Evolutionary conservation across 2,888 invertebrate species (phyloP), one percentile per base, ranked within the genome.

Genomic region (Microctonus brassicae): DNA sequence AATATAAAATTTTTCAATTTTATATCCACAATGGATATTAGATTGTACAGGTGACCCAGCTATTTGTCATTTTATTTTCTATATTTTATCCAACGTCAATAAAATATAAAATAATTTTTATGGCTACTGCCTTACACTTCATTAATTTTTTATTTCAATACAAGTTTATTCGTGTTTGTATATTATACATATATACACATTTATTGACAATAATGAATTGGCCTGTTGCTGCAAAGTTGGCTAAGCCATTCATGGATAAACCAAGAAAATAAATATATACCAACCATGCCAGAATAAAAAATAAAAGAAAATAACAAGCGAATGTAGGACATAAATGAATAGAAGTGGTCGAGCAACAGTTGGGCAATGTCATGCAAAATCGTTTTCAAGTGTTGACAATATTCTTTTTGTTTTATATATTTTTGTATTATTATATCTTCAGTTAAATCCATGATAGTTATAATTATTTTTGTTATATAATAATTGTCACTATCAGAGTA

Each of bases 351-450:
- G 61, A 67, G 77, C 77, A 77, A 77, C 77, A 77, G 77, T 77
- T 77, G 77, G 77, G 75, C 73, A 77, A 47, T 47, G 47, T 74
- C 73, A 66, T 69, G 71, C 73, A 69, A 62, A 69, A 71, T 75
- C 29, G 47, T 17, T 17, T n/a, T 47, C 47, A 47, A 47, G n/a
- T 47, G 47, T 47, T 47, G 47, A 17, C 47, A 47, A 20, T 3
- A 17, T 63, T 20, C 13, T 55, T 55, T 22, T 55, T 55, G 29
- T 29, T 58, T n/a, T 58, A 1, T 67, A 69, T 72, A 66, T 62
- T 47, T 67, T 66, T 39, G 26, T 52, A 36, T 47, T 60, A 69
- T 65, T 57, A n/a, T 61, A 26, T 36, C 33, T 39, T 17, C 42
- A 29, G 7, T 29, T 5, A 7, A 29, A 26, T n/a, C 39, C 47